Evolutionary conservation across 2,888 invertebrate genomes (phyloP), one percentile per base, ranked within the genome.

Genomic region (Noctuana brunneofusca): DNA sequence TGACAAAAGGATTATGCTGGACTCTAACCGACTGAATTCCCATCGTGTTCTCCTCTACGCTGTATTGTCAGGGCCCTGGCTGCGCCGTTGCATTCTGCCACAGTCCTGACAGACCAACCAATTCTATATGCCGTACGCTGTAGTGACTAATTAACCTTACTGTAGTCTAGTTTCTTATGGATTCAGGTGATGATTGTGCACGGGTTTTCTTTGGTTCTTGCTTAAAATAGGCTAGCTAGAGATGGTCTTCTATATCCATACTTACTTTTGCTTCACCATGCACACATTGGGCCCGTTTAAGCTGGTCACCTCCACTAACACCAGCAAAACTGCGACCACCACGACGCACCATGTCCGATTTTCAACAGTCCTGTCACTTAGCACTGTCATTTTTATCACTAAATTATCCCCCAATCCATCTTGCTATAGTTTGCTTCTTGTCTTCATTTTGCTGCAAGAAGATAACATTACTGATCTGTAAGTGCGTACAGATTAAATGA

Each of bases 241-340:
- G 8, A 11, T n/a, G 6, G 18, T 14, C 14, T 2, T 41, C 3
- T 27, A 27, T 3, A 11, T 27, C 18, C 5, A n/a, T 38, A 85
- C 89, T 89, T 76, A 92, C 92, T 92, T 92, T 69, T 92, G 91
- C 67, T 91, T 83, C 66, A 90, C 90, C 81, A 85, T 86, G 81
- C 92, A 92, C 27, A 92, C 91, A 67, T 92, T 89, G 55, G 86
- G 80, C n/a, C 92, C 92, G 38, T 81, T 86, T 32, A 92, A 73
- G 32, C 80, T 72, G 30, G 74, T 66, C 63, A 82, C 83, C 55
- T 82, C 80, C 59, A 78, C 68, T 63, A 79, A 65, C 64, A 78
- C 64, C 32, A 71, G 68, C 68, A 70, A 50, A 63, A 81, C 67
- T 66, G 79, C 58, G 30, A 78, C 68, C 63, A 75, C 69, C 41